A percentile compares a stretch with the other conserved stretches of the same genome.
Conservation (phyloP, 2,888 invertebrate genomes). For the Osmoderma eremita region DNA sequence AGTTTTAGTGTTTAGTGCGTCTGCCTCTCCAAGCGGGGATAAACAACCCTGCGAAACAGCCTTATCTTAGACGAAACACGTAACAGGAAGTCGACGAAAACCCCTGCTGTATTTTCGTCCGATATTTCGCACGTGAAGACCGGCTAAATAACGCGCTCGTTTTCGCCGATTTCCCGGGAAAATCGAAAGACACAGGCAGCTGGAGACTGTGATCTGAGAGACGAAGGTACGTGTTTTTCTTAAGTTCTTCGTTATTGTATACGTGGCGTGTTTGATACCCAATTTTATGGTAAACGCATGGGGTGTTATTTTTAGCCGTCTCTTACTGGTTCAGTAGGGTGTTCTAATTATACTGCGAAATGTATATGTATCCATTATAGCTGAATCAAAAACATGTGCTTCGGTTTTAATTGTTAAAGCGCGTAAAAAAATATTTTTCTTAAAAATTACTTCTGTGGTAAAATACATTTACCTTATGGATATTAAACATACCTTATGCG, state of each 20-base stretch:
- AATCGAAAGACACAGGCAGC: slow-evolving; percentile 5
- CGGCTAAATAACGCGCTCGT: slow-evolving; percentile 15
- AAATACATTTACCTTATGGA: no score
- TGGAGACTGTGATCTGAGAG: not conserved
- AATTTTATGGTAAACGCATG: slow-evolving; percentile 5
- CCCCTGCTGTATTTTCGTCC: not conserved
- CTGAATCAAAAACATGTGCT: slow-evolving; percentile 33
- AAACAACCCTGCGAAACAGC: slow-evolving; percentile 37
- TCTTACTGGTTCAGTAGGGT: slow-evolving; percentile 34
- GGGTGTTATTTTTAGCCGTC: slow-evolving; percentile 31
- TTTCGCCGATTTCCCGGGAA: slow-evolving; percentile 24
- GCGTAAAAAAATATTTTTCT: not conserved
- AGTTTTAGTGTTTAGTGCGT: slow-evolving; percentile 41
- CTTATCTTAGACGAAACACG: not conserved
- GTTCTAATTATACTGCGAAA: slow-evolving; percentile 34
- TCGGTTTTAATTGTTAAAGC: slow-evolving; percentile 7
- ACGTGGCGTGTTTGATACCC: not conserved
- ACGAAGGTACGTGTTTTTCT: slow-evolving; percentile 14
- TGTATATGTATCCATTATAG: slow-evolving; percentile 13
- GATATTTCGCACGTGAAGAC: not conserved
- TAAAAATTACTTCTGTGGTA: not conserved
- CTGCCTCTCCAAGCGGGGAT: slow-evolving; percentile 40
- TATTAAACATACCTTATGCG: no score
- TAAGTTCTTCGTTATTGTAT: not conserved
- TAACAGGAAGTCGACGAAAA: slow-evolving; percentile 4